A percentile compares a stretch with the other conserved stretches of the same genome.
These are phyloP conservation scores for Scaptomyza polygonia DNA, from an alignment of 2,888 invertebrate genomes.

Conservation along the genomic window DNA sequence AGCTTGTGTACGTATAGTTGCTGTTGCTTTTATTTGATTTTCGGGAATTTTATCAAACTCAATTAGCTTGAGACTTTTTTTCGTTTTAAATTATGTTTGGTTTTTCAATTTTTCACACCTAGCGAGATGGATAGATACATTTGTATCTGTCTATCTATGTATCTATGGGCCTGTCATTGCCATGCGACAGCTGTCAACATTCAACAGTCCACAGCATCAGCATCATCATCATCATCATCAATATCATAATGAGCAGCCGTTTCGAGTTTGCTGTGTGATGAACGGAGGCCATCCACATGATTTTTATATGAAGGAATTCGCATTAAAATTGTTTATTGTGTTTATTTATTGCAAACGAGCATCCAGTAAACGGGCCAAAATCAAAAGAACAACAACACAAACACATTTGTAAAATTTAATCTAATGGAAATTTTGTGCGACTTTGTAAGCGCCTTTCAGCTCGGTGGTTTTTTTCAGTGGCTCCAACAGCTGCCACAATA, in stretches of 20 bases:
- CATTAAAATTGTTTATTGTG: slow-evolving; percentile 79
- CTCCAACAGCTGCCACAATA: slow-evolving; percentile 15
- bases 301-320: slow-evolving; percentile 75
- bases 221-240: slow-evolving; percentile 21
- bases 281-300: slow-evolving; percentile 42
- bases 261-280: slow-evolving; percentile 19
- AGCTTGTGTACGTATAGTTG: background rate
- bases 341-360: slow-evolving; percentile 77
- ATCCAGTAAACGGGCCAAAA: slow-evolving; percentile 60
- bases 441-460: slow-evolving; percentile 12
- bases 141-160: slow-evolving; percentile 31
- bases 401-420: slow-evolving; percentile 18
- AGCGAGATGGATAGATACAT: too few relatives aligned
- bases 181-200: slow-evolving; percentile 74
- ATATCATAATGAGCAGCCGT: slow-evolving; percentile 14
- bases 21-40: slow-evolving; percentile 3
- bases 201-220: background rate
- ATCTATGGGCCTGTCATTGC: slow-evolving; percentile 46
- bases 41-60: slow-evolving; percentile 68
- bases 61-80: slow-evolving; percentile 35
- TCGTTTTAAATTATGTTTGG: slow-evolving; percentile 13
- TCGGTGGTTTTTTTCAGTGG: slow-evolving; percentile 31
- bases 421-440: slow-evolving; percentile 57
- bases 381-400: slow-evolving; percentile 43
- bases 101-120: slow-evolving; percentile 72